phyloP scores from a whole-genome alignment of 2,797 vertebrate genomes.

The Gouania willdenowi region DNA sequence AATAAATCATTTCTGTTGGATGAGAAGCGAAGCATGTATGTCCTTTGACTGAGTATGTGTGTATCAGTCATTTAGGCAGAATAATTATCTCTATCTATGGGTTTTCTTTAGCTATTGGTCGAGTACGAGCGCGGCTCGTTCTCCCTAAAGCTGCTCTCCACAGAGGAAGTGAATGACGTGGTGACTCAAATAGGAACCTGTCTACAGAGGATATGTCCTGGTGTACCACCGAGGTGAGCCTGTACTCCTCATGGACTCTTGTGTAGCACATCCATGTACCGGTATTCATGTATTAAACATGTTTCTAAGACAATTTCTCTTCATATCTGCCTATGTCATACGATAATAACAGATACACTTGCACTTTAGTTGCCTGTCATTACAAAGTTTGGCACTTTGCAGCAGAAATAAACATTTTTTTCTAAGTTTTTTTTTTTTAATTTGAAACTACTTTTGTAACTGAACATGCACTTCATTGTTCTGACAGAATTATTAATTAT shows the following conservation, averaged over 20 bases:
- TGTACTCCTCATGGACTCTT: accelerated
- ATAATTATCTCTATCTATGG: constrained; percentile 4
- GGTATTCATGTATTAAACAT: too few species aligned
- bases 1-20: neutral
- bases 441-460: too few species aligned
- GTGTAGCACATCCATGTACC: neutral
- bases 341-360: too few species aligned
- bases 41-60: too few species aligned
- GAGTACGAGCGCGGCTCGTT: constrained; percentile 88
- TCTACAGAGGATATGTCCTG: constrained; percentile 90
- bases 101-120: constrained; percentile 59
- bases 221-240: constrained; percentile 87
- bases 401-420: too few species aligned
- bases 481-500: too few species aligned
- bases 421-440: too few species aligned
- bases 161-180: constrained; percentile 90
- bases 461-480: too few species aligned
- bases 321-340: too few species aligned
- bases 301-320: too few species aligned
- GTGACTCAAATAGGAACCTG: constrained; percentile 89
- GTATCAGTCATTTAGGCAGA: neutral
- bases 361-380: too few species aligned
- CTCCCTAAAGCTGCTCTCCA: constrained; percentile 86
- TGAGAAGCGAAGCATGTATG: neutral
- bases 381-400: too few species aligned